Evolutionary conservation across 1,140 invertebrate species (phyloP).

Genomic region (Neodiprion pinetum): DNA sequence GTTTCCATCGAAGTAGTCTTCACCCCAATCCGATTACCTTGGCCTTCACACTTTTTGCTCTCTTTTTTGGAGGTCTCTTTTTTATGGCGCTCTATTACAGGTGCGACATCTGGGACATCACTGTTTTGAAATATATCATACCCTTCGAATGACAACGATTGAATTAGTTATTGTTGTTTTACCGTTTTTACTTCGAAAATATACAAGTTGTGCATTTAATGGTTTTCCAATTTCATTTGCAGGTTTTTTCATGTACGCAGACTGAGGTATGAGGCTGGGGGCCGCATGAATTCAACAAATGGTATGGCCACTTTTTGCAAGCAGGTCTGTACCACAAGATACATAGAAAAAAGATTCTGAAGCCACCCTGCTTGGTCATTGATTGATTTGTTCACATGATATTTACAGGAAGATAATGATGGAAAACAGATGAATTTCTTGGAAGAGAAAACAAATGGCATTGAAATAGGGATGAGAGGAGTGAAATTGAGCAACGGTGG

Average conservation of each 20-base stretch:
- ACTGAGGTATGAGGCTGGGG: conserved; percentile 71
- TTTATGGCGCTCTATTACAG: conserved; percentile 89
- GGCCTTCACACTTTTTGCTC: conserved; percentile 61
- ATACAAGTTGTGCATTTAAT: no score
- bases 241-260: conserved; percentile 76
- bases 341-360: conserved; percentile 2
- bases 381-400: not conserved
- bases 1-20: conserved; percentile 53
- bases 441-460: conserved; percentile 48
- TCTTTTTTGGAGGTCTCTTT: conserved; percentile 79
- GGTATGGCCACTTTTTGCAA: conserved; percentile 45
- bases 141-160: conserved; percentile 16
- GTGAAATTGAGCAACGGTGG: conserved; percentile 61
- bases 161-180: not conserved
- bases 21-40: conserved; percentile 62
- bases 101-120: conserved; percentile 40
- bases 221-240: conserved; percentile 13
- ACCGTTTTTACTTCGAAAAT: not conserved
- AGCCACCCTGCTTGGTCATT: not conserved
- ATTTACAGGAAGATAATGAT: conserved; percentile 43
- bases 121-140: not conserved
- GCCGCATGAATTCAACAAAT: conserved; percentile 58
- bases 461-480: conserved; percentile 42
- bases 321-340: conserved; percentile 37
- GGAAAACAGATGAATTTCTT: conserved; percentile 51